These are phyloP conservation scores for Pseudomyrmex concolor DNA, from an alignment of 1,140 invertebrate genomes.

Conservation along the genomic window DNA sequence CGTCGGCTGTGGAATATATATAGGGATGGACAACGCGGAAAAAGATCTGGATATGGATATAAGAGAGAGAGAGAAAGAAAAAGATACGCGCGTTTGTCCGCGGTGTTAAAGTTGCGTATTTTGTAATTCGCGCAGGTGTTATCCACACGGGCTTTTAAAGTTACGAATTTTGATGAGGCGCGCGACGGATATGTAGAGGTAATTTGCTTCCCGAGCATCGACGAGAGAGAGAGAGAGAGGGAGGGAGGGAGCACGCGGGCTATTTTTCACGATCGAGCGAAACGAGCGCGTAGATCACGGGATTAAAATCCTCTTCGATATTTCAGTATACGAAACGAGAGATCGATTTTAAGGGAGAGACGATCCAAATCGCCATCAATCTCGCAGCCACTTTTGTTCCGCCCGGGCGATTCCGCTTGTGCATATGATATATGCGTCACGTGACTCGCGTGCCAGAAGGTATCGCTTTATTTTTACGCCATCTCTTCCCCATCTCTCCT, in stretches of 20 bases:
- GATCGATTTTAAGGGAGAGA: conserved; percentile 43
- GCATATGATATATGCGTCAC: conserved; percentile 60
- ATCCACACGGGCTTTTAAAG: conserved; percentile 2
- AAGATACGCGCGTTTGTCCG: background rate
- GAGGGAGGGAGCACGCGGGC: background rate
- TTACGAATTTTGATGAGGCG: conserved; percentile 44
- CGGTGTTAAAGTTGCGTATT: background rate
- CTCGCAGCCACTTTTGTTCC: conserved; percentile 50
- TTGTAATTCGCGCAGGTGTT: conserved; percentile 33
- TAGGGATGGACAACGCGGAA: background rate
- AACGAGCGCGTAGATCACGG: conserved; percentile 48
- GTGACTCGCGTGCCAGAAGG: conserved; percentile 58
- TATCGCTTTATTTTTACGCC: conserved; percentile 59
- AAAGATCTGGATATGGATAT: background rate
- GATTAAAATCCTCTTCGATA: conserved; percentile 54
- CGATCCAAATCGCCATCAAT: conserved; percentile 53
- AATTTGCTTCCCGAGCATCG: too few relatives aligned
- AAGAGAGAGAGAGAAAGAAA: background rate
- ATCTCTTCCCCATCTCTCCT: background rate
- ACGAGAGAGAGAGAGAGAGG: too few relatives aligned
- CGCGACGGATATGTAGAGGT: background rate
- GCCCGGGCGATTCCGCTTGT: conserved; percentile 48
- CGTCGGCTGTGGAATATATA: background rate
- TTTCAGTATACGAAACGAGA: conserved; percentile 54
- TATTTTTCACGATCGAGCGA: conserved; percentile 44